phyloP scores from a whole-genome alignment of 2,797 vertebrate species.

The Epinephelus malabaricus region DNA sequence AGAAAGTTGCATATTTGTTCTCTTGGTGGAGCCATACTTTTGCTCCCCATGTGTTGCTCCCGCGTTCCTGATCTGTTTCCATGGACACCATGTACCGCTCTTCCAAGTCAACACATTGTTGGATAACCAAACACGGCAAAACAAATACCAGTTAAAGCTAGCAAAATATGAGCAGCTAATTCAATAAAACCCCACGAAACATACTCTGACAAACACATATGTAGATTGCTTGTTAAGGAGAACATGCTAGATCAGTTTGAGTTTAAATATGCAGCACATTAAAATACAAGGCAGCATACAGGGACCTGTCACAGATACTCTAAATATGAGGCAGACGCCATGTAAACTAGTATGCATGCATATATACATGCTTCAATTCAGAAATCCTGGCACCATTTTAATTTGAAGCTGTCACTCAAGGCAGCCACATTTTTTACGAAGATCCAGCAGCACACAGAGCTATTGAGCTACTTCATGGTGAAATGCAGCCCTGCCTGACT shows the following conservation, averaged over 20 bases:
- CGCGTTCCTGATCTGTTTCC: neutral
- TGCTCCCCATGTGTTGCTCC: neutral
- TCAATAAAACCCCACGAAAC: neutral
- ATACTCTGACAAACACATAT: neutral
- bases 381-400: neutral
- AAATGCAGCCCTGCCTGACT: neutral
- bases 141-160: neutral
- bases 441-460: neutral
- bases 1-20: constrained; percentile 15
- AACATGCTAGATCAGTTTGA: neutral
- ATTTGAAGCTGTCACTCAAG: constrained; percentile 26
- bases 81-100: neutral
- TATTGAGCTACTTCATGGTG: neutral
- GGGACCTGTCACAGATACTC: neutral
- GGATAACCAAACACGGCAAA: neutral
- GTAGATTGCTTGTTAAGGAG: neutral
- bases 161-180: neutral
- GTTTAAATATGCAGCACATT: neutral
- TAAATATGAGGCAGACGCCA: neutral
- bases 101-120: neutral
- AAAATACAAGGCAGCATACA: neutral
- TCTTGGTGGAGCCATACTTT: neutral
- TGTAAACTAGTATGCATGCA: neutral
- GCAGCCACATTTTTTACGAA: neutral
- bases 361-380: neutral